A percentile compares a stretch with the other conserved stretches of the same genome.
Evolutionary conservation across 2,888 invertebrate genomes (phyloP).

Genomic region (Phortica okadai): DNA sequence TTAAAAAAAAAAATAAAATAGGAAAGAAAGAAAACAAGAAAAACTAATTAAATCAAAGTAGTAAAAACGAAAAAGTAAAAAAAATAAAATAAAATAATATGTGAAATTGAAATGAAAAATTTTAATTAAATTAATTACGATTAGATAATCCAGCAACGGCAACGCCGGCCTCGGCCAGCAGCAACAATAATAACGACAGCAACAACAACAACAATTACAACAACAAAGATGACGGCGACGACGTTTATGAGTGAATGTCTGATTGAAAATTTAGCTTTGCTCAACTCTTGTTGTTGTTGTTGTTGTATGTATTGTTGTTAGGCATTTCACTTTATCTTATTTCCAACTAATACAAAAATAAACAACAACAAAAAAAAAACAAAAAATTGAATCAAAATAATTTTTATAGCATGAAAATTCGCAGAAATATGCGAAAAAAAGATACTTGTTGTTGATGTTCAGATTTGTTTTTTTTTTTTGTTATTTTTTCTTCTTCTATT

Average conservation of each 20-base stretch:
- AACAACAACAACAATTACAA: background rate
- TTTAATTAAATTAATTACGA: conserved; percentile 7
- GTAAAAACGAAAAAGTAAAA: conserved; percentile 12
- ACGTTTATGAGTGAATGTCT: background rate
- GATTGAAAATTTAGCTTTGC: background rate
- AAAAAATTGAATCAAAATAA: background rate
- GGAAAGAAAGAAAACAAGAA: background rate
- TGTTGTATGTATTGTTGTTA: background rate
- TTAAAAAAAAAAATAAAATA: no score
- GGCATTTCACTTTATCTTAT: background rate
- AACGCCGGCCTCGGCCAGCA: background rate
- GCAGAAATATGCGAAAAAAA: background rate
- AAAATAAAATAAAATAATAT: background rate
- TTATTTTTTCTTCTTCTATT: no score
- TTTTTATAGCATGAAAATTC: background rate
- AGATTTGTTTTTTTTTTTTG: no score
- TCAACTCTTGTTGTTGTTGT: background rate
- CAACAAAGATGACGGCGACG: background rate
- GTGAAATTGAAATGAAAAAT: conserved; percentile 2
- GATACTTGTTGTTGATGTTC: no score
- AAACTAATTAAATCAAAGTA: background rate
- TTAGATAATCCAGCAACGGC: conserved; percentile 1
- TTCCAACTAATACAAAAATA: conserved; percentile 2
- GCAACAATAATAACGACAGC: background rate
- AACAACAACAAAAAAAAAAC: background rate